phyloP scores from a whole-genome alignment of 2,888 invertebrate genomes.

The Himalopsyche kuldschensis region DNA sequence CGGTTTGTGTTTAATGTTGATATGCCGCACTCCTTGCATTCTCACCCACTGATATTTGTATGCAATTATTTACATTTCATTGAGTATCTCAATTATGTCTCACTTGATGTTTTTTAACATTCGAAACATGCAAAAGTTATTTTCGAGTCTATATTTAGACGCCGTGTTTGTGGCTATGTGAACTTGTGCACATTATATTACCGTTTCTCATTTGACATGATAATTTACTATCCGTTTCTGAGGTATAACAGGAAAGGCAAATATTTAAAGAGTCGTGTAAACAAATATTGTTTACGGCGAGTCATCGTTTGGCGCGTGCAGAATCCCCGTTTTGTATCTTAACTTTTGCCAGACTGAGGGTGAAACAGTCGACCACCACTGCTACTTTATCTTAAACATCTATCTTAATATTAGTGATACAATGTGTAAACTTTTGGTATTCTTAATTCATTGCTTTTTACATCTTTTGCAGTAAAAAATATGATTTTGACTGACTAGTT shows the following conservation, averaged over 20 bases:
- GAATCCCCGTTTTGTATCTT: background rate
- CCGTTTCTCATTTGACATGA: conserved; percentile 9
- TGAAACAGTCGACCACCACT: too few species aligned
- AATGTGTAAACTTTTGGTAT: too few species aligned
- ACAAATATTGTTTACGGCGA: conserved; percentile 2
- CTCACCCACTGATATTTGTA: background rate
- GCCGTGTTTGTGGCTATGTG: background rate
- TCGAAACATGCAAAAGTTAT: background rate
- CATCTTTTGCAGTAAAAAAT: too few species aligned
- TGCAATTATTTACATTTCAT: background rate
- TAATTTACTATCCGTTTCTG: conserved; percentile 13
- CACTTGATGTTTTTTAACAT: background rate
- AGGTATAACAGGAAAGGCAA: conserved; percentile 18
- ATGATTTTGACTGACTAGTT: too few species aligned
- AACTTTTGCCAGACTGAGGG: too few species aligned
- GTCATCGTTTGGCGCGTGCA: background rate
- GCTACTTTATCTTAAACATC: too few species aligned
- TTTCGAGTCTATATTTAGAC: background rate
- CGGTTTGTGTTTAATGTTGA: background rate
- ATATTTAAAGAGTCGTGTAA: conserved; percentile 12
- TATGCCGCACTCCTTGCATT: background rate
- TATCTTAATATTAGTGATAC: too few species aligned
- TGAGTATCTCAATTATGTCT: background rate
- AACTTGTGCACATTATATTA: background rate
- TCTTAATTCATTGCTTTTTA: too few species aligned